Evolutionary conservation across 2,113 vertebrate genomes (phyloP).

Genomic region (Epinephelus fuscoguttatus): DNA sequence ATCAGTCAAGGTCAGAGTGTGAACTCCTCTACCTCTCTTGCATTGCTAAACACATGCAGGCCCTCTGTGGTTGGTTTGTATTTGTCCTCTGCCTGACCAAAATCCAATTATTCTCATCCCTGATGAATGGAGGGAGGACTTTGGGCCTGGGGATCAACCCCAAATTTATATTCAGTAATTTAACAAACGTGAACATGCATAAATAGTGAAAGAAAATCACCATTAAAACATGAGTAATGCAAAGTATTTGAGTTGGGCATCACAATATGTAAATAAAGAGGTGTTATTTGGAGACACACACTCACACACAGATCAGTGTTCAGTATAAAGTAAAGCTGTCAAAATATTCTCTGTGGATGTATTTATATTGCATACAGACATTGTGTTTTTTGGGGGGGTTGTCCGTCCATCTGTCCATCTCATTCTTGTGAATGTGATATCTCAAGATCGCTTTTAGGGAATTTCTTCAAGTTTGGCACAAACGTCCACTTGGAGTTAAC

Average conservation of each 20-base stretch:
- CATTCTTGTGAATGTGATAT: too few species aligned
- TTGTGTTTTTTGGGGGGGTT: too few species aligned
- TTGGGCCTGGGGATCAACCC: conserved; percentile 1
- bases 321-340: background rate
- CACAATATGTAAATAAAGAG: background rate
- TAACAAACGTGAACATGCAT: conserved; percentile 7
- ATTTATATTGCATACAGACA: background rate
- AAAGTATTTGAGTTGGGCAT: background rate
- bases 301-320: background rate
- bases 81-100: conserved; percentile 41
- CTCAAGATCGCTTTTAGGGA: too few species aligned
- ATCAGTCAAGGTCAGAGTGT: conserved; percentile 70
- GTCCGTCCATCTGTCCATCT: too few species aligned
- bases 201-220: background rate
- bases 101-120: conserved; percentile 63
- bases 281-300: background rate
- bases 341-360: background rate
- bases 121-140: conserved; percentile 46
- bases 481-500: too few species aligned
- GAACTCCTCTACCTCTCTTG: conserved; percentile 46
- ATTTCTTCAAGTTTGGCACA: too few species aligned
- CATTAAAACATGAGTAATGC: background rate
- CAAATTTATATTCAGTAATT: conserved; percentile 43
- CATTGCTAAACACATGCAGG: conserved; percentile 61
- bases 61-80: conserved; percentile 41